Conservation (phyloP, 1,140 invertebrate genomes). For the Ephestia elutella region DNA sequence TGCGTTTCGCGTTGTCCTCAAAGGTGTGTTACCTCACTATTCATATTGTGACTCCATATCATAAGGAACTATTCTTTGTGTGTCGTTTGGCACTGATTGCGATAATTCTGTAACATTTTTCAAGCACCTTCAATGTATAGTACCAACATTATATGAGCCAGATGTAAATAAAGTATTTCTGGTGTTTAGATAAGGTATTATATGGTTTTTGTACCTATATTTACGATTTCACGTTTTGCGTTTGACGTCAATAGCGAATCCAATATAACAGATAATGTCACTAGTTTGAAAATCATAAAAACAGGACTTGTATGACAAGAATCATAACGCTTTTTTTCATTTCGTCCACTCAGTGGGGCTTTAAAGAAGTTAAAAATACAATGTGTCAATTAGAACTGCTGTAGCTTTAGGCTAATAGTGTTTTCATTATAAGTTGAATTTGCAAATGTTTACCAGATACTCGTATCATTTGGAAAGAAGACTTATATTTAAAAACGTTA, state of each 20-base stretch:
- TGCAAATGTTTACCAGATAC: too few relatives aligned
- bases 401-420: too few relatives aligned
- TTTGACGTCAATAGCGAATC: conserved; percentile 22
- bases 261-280: conserved; percentile 12
- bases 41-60: conserved; percentile 27
- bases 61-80: conserved; percentile 15
- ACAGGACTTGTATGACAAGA: background rate
- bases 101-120: background rate
- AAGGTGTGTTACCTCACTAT: conserved; percentile 29
- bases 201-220: conserved; percentile 10
- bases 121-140: background rate
- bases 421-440: too few relatives aligned
- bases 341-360: too few relatives aligned
- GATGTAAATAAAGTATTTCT: conserved; percentile 13
- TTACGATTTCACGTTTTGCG: conserved; percentile 14
- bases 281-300: conserved; percentile 4
- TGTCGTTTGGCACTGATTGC: background rate
- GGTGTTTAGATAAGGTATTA: conserved; percentile 18
- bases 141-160: background rate
- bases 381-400: too few relatives aligned
- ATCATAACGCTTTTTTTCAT: background rate
- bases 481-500: too few relatives aligned
- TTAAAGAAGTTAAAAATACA: too few relatives aligned
- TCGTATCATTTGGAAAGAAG: too few relatives aligned
- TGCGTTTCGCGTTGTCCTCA: conserved; percentile 45